Base-by-base conservation (phyloP, 2,113 vertebrate species). In the Thunnus maccoyii region DNA sequence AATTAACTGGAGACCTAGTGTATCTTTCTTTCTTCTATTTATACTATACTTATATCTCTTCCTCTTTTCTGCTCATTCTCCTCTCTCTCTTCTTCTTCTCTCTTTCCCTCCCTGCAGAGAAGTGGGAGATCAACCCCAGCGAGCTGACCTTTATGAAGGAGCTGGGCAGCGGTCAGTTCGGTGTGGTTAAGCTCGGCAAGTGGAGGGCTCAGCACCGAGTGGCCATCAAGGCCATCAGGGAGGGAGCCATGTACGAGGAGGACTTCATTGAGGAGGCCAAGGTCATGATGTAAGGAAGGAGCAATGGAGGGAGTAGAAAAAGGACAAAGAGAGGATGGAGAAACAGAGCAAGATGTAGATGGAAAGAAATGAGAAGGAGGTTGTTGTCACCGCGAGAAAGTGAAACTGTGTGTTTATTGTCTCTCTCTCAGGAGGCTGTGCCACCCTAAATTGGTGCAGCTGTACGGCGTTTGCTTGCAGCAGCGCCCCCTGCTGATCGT, bases 131-230 rank as follows among this genome's bases (percentile, higher is more conserved):
- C 54, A 95, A 98, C 51, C 97, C 97, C 3, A 95, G 95, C 0
- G 98, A 99, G 76, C 90, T 99, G 92, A 99, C 97, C 0, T 97
- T 99, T 75, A 97, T 98, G 97, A 95, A 97, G 89, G 98, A 99
- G 80, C 68, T 99, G 85, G 97, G 98, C 54, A 95, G 97, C 0
- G 98, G 98, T 0, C 96, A 98, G 85, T 97, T 97, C 0, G 97
- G 98, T 0, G 93, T 98, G 14, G 98, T 99, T 60, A 94, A 95
- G 14, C 96, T 99, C 0, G 98, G 98, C n/a, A 98, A 97, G 78
- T 99, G 97, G 97, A 93, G 97, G 50, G 96, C 95, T 0, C 95
- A 97, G 88, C 97, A 97, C 77, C 97, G 96, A 86, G 98, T 99
- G 41, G 98, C 98, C 54, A 99, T 99, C 90, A 99, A 99, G 88